phyloP scores from a whole-genome alignment of 2,888 invertebrate species.

The Lordiphosa andalusiaca region DNA sequence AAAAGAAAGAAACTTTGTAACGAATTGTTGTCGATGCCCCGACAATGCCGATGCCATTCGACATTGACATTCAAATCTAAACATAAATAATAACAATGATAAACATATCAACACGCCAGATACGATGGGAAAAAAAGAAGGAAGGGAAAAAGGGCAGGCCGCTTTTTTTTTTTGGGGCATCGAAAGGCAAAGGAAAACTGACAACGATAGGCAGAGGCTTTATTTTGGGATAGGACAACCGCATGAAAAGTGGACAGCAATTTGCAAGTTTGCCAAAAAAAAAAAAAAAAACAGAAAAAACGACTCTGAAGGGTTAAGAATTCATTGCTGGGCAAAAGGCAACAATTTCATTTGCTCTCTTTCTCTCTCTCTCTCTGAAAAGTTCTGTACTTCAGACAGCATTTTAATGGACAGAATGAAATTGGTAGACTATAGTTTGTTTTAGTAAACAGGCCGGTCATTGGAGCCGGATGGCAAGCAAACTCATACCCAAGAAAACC shows the following conservation, averaged over 20 bases:
- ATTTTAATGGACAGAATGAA: no score
- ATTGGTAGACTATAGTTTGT: no score
- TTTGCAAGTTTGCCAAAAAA: constrained; percentile 51
- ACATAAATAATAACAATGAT: constrained; percentile 76
- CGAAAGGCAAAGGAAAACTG: constrained; percentile 16
- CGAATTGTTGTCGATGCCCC: constrained; percentile 19
- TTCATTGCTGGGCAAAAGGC: not conserved
- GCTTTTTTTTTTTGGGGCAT: not conserved
- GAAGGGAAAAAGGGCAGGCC: constrained; percentile 51
- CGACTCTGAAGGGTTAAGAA: constrained; percentile 14
- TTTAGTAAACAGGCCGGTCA: no score
- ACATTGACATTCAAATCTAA: constrained; percentile 76
- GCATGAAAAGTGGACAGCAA: constrained; percentile 69
- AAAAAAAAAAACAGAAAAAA: constrained; percentile 2
- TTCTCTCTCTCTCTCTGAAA: not conserved
- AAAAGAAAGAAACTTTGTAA: constrained; percentile 12
- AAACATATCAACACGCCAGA: constrained; percentile 72
- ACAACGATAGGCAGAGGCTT: constrained; percentile 9
- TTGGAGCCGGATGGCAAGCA: no score
- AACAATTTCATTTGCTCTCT: not conserved
- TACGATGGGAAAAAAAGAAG: constrained; percentile 6
- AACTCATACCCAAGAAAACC: no score
- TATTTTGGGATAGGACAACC: constrained; percentile 34
- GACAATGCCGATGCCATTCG: constrained; percentile 26
- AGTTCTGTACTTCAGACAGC: no score